A percentile compares a stretch with the other conserved stretches of the same genome.
phyloP scores from a whole-genome alignment of 2,888 invertebrate genomes.

The Drosophila mimica region DNA sequence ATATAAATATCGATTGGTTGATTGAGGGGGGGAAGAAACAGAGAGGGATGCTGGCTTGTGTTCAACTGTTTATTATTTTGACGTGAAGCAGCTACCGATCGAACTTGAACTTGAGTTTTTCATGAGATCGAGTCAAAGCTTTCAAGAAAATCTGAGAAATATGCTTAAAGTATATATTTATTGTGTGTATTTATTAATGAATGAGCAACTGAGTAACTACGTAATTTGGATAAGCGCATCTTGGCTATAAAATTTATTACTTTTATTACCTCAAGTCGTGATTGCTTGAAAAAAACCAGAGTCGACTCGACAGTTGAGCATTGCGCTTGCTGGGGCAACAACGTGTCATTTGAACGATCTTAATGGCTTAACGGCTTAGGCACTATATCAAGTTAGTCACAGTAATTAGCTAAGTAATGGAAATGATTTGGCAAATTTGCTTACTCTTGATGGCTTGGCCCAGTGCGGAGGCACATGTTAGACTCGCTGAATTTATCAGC shows the following conservation, averaged over 20 bases:
- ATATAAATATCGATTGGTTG: conserved; percentile 16
- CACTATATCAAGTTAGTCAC: conserved; percentile 11
- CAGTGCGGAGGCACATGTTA: conserved; percentile 36
- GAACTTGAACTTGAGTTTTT: conserved; percentile 43
- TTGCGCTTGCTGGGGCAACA: conserved; percentile 26
- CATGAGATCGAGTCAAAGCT: conserved; percentile 16
- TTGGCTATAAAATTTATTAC: conserved; percentile 24
- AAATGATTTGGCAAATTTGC: conserved; percentile 33
- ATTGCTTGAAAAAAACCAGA: neutral
- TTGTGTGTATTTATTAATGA: conserved; percentile 41
- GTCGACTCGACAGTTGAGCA: conserved; percentile 36
- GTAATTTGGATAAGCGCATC: conserved; percentile 55
- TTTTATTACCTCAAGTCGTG: conserved; percentile 32
- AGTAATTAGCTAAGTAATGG: conserved; percentile 7
- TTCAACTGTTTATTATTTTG: conserved; percentile 38
- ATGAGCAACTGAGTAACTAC: conserved; percentile 51
- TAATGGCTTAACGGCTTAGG: conserved; percentile 19
- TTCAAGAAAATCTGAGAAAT: conserved; percentile 11
- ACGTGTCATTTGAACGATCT: conserved; percentile 19
- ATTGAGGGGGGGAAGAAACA: neutral
- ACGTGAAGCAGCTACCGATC: conserved; percentile 60
- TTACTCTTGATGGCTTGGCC: conserved; percentile 6
- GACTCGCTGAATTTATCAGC: conserved; percentile 13
- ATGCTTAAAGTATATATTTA: neutral
- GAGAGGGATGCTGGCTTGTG: neutral